phyloP scores from a whole-genome alignment of 2,888 invertebrate species.

The Drosophila rellima region DNA sequence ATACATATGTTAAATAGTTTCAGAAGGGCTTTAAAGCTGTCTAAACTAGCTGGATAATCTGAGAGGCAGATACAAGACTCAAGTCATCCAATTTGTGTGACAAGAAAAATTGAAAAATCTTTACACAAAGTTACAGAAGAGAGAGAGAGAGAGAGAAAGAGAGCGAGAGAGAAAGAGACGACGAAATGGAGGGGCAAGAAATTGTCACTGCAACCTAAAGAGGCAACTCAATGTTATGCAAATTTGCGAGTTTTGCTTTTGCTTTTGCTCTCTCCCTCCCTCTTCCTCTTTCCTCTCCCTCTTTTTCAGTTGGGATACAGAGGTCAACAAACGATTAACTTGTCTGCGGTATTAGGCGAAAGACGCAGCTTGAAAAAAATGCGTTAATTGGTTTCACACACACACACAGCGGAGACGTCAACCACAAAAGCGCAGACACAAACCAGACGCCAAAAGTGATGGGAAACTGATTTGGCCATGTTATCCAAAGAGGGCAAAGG shows the following conservation, averaged over 20 bases:
- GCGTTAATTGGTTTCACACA: constrained; percentile 71
- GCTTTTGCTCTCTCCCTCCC: not conserved
- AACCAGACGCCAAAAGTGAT: constrained; percentile 51
- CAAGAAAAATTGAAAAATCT: constrained; percentile 3
- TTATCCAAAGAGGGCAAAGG: not conserved
- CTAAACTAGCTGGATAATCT: constrained; percentile 9
- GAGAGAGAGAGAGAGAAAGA: not conserved
- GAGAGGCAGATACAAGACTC: not conserved
- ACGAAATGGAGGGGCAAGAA: constrained; percentile 1
- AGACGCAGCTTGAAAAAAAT: constrained; percentile 52
- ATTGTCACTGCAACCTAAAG: constrained; percentile 47
- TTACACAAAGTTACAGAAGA: not conserved
- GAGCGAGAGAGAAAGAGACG: not conserved
- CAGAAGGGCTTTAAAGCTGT: constrained; percentile 5
- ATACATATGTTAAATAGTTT: constrained; percentile 13
- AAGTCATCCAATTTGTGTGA: constrained; percentile 17
- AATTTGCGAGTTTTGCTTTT: constrained; percentile 57
- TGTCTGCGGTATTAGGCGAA: constrained; percentile 70
- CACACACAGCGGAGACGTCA: constrained; percentile 39
- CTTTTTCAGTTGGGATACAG: constrained; percentile 23
- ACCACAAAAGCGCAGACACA: constrained; percentile 45
- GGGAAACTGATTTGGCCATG: constrained; percentile 51
- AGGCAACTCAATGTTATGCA: constrained; percentile 63
- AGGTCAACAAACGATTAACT: constrained; percentile 78
- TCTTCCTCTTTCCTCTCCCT: not conserved